These are phyloP conservation scores for Chiloscyllium punctatum DNA, from an alignment of 2,797 vertebrate species.

Conservation along the genomic window DNA sequence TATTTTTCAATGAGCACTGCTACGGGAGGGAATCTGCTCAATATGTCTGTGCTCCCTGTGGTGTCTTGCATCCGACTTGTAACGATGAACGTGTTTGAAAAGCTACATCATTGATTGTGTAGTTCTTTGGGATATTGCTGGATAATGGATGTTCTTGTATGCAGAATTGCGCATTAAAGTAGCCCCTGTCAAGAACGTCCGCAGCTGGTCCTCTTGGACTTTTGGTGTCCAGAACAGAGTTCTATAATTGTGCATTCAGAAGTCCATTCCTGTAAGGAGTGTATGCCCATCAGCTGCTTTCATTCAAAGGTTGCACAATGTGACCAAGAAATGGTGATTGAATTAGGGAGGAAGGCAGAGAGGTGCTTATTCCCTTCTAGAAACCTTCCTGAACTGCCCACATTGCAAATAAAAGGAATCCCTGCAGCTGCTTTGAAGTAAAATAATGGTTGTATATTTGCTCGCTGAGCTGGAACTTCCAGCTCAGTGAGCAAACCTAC, in stretches of 20 bases:
- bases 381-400: too few species aligned
- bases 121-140: neutral
- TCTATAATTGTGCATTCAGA: neutral
- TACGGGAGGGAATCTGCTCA: neutral
- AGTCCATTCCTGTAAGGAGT: neutral
- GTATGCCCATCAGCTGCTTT: neutral
- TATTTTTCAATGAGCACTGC: neutral
- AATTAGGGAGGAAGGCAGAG: neutral
- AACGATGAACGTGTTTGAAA: neutral
- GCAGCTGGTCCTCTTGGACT: neutral
- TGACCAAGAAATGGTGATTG: neutral
- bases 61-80: neutral
- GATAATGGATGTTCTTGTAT: neutral
- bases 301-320: neutral
- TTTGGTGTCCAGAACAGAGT: neutral
- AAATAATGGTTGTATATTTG: neutral
- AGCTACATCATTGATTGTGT: neutral
- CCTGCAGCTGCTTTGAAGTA: neutral
- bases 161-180: neutral
- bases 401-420: neutral
- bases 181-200: neutral
- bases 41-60: neutral
- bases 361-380: too few species aligned
- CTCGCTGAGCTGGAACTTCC: too few species aligned
- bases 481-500: too few species aligned